Percentiles rank a stretch among this genome's conserved stretches.
phyloP scores from a whole-genome alignment of 2,888 invertebrate genomes.

The Drosophila nigricruria region DNA sequence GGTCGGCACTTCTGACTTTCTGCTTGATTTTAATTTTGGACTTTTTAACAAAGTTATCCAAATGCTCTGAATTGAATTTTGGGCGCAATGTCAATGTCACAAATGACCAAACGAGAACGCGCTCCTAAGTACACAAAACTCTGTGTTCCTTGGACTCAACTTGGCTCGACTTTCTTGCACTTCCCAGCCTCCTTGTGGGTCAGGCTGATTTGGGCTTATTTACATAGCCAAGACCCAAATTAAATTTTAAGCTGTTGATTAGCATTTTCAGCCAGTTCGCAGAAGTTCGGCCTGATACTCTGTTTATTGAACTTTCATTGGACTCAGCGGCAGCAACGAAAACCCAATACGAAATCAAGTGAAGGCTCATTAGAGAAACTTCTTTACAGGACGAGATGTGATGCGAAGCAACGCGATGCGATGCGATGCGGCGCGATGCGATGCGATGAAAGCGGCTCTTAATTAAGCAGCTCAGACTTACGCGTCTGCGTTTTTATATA shows the following conservation, averaged over 20 bases:
- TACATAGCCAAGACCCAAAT: slow-evolving; percentile 72
- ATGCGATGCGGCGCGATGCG: neutral
- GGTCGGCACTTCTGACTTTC: slow-evolving; percentile 56
- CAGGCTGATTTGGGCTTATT: slow-evolving; percentile 52
- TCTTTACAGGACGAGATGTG: slow-evolving; percentile 26
- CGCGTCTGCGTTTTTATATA: slow-evolving; percentile 6
- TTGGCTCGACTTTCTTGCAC: neutral
- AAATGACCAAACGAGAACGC: slow-evolving; percentile 68
- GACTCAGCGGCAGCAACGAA: slow-evolving; percentile 33
- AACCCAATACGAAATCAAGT: slow-evolving; percentile 45
- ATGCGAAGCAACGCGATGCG: slow-evolving; percentile 6
- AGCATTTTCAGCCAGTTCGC: slow-evolving; percentile 65
- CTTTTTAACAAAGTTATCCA: slow-evolving; percentile 79
- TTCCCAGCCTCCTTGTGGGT: neutral
- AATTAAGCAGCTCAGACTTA: slow-evolving; percentile 60
- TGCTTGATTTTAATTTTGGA: slow-evolving; percentile 76
- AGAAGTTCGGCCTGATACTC: slow-evolving; percentile 26
- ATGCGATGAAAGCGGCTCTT: slow-evolving; percentile 56
- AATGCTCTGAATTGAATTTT: slow-evolving; percentile 74
- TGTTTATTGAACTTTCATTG: slow-evolving; percentile 79
- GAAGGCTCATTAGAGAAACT: slow-evolving; percentile 67
- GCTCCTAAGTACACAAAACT: slow-evolving; percentile 71
- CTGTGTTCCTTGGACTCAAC: neutral
- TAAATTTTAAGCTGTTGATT: slow-evolving; percentile 82
- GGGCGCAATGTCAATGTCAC: slow-evolving; percentile 60